phyloP scores from a whole-genome alignment of 2,113 vertebrate genomes.

The Cavia porcellus region DNA sequence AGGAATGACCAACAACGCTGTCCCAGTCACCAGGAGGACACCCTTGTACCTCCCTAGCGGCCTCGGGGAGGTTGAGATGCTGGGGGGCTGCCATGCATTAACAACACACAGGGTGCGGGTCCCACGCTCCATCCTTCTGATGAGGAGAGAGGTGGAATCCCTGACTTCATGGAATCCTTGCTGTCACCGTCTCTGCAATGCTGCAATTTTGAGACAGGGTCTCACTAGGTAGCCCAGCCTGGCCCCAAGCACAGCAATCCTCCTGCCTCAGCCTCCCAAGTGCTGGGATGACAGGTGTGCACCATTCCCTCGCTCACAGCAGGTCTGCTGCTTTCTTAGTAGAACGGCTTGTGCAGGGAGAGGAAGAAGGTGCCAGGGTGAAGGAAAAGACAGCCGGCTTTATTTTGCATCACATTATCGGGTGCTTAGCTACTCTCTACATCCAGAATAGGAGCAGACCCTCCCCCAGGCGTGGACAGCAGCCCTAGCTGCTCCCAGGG shows the following conservation, averaged over 20 bases:
- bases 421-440: not conserved
- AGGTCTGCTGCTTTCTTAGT: not conserved
- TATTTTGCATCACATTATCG: not conserved
- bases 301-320: not conserved
- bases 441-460: accelerated
- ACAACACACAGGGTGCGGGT: accelerated
- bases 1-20: no score
- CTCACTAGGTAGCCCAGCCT: not conserved
- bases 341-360: not conserved
- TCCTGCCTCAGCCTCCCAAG: not conserved
- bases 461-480: not conserved
- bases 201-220: not conserved
- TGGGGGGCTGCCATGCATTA: accelerated
- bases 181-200: accelerated
- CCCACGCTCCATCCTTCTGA: accelerated
- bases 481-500: not conserved
- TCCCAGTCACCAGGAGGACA: no score
- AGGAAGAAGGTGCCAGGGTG: accelerated
- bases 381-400: not conserved
- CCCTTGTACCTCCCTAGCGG: not conserved
- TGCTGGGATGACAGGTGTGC: not conserved
- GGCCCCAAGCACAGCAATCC: not conserved
- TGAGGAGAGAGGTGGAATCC: not conserved
- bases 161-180: accelerated
- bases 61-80: accelerated